Percentiles rank a stretch among this genome's conserved stretches.
Conservation (phyloP, 2,113 vertebrate genomes). For the Stegostoma tigrinum region DNA sequence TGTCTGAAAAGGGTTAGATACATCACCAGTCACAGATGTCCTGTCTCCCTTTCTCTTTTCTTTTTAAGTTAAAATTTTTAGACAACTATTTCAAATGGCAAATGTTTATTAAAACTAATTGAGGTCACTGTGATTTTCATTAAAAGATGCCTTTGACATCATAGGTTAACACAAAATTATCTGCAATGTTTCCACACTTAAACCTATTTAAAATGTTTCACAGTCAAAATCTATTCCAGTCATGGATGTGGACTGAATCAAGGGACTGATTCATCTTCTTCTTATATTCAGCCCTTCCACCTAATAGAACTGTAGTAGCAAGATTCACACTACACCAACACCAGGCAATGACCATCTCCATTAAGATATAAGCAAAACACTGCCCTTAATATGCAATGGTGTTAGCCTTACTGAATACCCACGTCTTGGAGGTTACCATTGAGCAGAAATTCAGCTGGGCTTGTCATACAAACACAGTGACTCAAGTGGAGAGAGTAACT, state of each 20-base stretch:
- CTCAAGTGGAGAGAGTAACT: too few relatives aligned
- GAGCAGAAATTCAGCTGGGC: too few relatives aligned
- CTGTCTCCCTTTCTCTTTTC: background rate
- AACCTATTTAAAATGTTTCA: background rate
- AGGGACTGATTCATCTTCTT: background rate
- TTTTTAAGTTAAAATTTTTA: background rate
- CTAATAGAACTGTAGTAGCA: too few relatives aligned
- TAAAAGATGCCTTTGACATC: background rate
- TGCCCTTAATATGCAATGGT: too few relatives aligned
- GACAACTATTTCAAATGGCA: too few relatives aligned
- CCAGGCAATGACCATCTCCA: too few relatives aligned
- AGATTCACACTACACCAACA: too few relatives aligned
- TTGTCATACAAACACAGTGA: too few relatives aligned
- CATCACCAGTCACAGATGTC: background rate
- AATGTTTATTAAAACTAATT: background rate
- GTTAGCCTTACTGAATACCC: too few relatives aligned
- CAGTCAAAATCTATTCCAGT: background rate
- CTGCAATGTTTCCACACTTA: background rate
- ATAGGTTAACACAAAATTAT: background rate
- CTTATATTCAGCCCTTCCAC: too few relatives aligned
- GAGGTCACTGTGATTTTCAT: background rate
- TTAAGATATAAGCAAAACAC: too few relatives aligned
- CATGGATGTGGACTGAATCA: background rate
- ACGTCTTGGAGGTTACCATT: too few relatives aligned
- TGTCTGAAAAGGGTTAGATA: background rate